Evolutionary conservation across 2,797 vertebrate species (phyloP), one percentile per base, ranked within the genome.

Genomic region (Percopsis omiscomaycus): DNA sequence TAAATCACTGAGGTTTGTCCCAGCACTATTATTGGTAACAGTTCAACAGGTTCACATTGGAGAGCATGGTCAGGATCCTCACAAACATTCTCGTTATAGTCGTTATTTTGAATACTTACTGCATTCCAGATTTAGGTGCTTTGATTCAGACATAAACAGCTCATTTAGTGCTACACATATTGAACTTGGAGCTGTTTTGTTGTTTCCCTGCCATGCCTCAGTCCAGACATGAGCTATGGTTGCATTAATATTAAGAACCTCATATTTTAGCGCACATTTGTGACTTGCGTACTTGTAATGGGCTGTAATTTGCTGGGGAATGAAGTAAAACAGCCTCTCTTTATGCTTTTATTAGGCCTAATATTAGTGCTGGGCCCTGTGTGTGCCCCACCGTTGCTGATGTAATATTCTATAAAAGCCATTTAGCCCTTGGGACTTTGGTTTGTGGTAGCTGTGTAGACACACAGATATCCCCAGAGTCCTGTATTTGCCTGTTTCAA

Each of bases 381-480:
- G 37, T 74, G 80, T 73, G 48, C 63, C 66, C 69, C 44, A 65
- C 47, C 77, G 62, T 72, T 81, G 69, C 69, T 73, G 74, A 79
- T 84, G 74, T 82, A 75, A 81, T 85, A 81, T 80, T 80, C 80
- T 80, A 69, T 81, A 78, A 69, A 76, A 79, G 62, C 60, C 64
- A 60, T 74, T 70, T 61, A 66, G 55, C 58, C 81, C 73, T 32
- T 77, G 78, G 74, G 80, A 75, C 55, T 77, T 48, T 66, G 53
- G 66, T 71, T 75, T 66, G 69, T 71, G 47, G 69, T 37, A 55
- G 59, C 66, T 72, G 64, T 78, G 55, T 50, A 77, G 75, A 75
- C 76, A 75, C 46, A 32, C 51, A 67, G 37, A 75, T 80, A 82
- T 74, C 71, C 71, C 74, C 48, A 49, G 72, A 64, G 71, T 70